Conservation (phyloP, 53 echinoderm and acorn worm genomes). For the Zoroaster sp. region DNA sequence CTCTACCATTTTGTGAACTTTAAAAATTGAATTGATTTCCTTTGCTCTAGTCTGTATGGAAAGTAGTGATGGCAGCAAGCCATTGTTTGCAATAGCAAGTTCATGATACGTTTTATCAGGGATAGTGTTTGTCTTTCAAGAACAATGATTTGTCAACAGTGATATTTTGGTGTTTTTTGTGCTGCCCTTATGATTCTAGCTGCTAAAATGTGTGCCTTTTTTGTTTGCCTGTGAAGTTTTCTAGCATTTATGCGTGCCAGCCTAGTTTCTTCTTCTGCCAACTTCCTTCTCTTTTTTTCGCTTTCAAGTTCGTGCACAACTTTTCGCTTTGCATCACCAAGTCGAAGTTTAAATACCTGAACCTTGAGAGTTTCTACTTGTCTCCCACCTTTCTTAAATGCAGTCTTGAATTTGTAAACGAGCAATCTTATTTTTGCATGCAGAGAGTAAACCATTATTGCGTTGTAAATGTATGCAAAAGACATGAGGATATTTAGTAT, state of each 20-base stretch:
- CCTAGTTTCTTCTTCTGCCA: background rate
- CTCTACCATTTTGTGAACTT: too few species aligned
- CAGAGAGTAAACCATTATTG: too few species aligned
- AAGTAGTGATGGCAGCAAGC: too few species aligned
- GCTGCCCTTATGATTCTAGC: background rate
- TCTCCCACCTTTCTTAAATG: constrained; percentile 19
- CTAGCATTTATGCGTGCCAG: background rate
- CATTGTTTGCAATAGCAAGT: too few species aligned
- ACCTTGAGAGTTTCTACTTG: background rate
- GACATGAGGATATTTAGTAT: too few species aligned
- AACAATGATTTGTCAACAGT: background rate
- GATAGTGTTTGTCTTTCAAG: background rate
- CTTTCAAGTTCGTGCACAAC: background rate
- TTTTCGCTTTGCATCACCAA: constrained; percentile 42
- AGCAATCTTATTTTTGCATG: background rate
- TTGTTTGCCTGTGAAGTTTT: background rate
- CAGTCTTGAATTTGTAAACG: background rate
- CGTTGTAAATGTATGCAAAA: too few species aligned
- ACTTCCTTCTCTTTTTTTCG: background rate
- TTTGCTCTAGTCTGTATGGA: too few species aligned
- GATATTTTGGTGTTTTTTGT: background rate
- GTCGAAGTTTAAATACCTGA: constrained; percentile 8
- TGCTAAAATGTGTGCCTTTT: background rate
- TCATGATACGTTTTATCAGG: too few species aligned
- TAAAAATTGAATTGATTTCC: too few species aligned